phyloP scores from a whole-genome alignment of 2,888 invertebrate species.

The Synergus japonicus region DNA sequence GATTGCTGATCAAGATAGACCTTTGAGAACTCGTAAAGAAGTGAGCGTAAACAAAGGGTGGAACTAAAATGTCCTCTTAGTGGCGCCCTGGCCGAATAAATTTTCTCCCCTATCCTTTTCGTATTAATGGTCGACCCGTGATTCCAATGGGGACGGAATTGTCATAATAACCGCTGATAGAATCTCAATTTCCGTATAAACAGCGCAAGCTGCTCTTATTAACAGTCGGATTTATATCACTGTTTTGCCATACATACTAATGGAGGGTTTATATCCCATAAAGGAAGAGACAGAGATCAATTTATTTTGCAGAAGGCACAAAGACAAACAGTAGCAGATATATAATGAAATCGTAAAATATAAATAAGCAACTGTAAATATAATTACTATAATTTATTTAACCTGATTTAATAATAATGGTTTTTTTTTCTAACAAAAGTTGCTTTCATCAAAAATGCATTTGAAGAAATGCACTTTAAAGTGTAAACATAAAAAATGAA shows the following conservation, averaged over 20 bases:
- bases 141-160: slow-evolving; percentile 7
- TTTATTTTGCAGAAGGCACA: neutral
- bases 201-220: slow-evolving; percentile 4
- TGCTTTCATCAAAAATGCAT: too few relatives aligned
- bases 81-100: slow-evolving; percentile 13
- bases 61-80: slow-evolving; percentile 54
- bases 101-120: slow-evolving; percentile 23
- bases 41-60: slow-evolving; percentile 56
- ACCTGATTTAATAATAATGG: too few relatives aligned
- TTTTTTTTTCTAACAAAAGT: too few relatives aligned
- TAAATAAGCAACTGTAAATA: neutral
- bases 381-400: too few relatives aligned
- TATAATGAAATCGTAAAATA: neutral
- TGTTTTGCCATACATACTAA: slow-evolving; percentile 34
- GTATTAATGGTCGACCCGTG: slow-evolving; percentile 32
- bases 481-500: too few relatives aligned
- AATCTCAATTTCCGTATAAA: slow-evolving; percentile 38
- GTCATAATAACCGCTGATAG: slow-evolving; percentile 23
- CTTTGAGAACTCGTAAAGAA: slow-evolving; percentile 58
- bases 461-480: too few relatives aligned
- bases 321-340: neutral
- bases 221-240: slow-evolving; percentile 13
- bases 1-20: slow-evolving; percentile 53
- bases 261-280: neutral
- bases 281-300: neutral